These are phyloP conservation scores for Oophaga sylvatica DNA, from an alignment of 2,797 vertebrate species.

Conservation along the genomic window DNA sequence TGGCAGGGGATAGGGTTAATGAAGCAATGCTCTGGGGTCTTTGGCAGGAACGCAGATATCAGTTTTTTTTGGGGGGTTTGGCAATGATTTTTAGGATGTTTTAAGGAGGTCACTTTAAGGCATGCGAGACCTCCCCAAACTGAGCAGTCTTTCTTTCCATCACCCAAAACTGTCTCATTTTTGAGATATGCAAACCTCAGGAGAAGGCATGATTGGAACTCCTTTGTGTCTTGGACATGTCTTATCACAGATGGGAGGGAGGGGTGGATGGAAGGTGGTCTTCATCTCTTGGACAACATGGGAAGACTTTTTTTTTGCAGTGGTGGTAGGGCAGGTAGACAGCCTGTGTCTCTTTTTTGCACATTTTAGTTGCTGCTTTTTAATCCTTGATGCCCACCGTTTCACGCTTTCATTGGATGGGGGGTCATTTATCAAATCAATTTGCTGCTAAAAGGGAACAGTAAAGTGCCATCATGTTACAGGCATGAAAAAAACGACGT, in stretches of 20 bases:
- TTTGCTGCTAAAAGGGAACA: not conserved
- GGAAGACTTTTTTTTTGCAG: constrained; percentile 44
- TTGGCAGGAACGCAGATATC: constrained; percentile 58
- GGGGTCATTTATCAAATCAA: constrained; percentile 55
- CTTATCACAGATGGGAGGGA: constrained; percentile 6
- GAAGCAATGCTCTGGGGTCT: constrained; percentile 56
- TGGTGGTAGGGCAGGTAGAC: constrained; percentile 7
- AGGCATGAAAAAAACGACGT: not conserved
- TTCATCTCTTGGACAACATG: constrained; percentile 11
- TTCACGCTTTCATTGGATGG: constrained; percentile 7
- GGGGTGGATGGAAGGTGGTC: constrained; percentile 7
- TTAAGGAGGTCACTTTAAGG: constrained; percentile 61
- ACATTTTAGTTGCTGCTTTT: not conserved
- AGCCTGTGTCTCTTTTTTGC: not conserved
- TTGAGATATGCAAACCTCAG: not conserved
- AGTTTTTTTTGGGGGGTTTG: constrained; percentile 46
- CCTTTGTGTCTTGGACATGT: constrained; percentile 19
- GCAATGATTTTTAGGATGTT: constrained; percentile 46
- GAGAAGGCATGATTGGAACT: constrained; percentile 31
- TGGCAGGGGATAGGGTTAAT: constrained; percentile 6
- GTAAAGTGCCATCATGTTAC: not conserved
- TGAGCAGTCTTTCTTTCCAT: constrained; percentile 44
- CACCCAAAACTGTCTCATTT: constrained; percentile 17
- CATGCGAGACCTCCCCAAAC: constrained; percentile 58
- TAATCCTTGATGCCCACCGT: not conserved